phyloP scores from a whole-genome alignment of 2,888 invertebrate genomes.

The Drosophila pseudotakahashii region DNA sequence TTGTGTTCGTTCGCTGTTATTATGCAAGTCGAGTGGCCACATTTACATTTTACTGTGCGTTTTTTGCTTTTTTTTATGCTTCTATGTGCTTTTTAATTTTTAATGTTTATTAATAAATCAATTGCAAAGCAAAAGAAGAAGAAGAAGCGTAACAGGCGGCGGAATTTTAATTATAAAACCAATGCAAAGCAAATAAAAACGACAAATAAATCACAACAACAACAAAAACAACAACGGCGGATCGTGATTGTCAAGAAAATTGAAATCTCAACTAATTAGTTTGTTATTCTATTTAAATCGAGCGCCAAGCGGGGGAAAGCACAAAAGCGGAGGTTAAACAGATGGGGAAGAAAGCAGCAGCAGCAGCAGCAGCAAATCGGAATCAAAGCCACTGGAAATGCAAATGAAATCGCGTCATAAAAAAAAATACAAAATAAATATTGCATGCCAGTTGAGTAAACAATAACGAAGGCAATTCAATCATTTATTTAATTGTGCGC shows the following conservation, averaged over 20 bases:
- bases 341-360: slow-evolving; percentile 25
- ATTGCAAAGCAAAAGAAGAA: slow-evolving; percentile 43
- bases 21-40: slow-evolving; percentile 62
- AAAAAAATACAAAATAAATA: slow-evolving; percentile 31
- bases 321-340: slow-evolving; percentile 1
- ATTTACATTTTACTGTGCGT: slow-evolving; percentile 57
- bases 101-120: slow-evolving; percentile 78
- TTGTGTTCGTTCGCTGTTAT: slow-evolving; percentile 46
- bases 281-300: slow-evolving; percentile 73
- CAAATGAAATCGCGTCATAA: slow-evolving; percentile 19
- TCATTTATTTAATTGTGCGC: slow-evolving; percentile 45
- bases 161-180: slow-evolving; percentile 71
- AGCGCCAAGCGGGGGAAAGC: not conserved
- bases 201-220: slow-evolving; percentile 42
- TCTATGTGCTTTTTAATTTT: slow-evolving; percentile 37
- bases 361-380: slow-evolving; percentile 3
- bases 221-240: slow-evolving; percentile 14
- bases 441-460: slow-evolving; percentile 40
- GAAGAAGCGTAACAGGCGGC: slow-evolving; percentile 35
- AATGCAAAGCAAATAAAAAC: slow-evolving; percentile 42
- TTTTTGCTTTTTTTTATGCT: slow-evolving; percentile 14
- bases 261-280: slow-evolving; percentile 73
- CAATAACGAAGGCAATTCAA: slow-evolving; percentile 39
- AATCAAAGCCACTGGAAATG: slow-evolving; percentile 28
- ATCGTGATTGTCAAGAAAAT: slow-evolving; percentile 57